Base-by-base conservation (phyloP, 2,888 invertebrate genomes). In the Apamea monoglypha region DNA sequence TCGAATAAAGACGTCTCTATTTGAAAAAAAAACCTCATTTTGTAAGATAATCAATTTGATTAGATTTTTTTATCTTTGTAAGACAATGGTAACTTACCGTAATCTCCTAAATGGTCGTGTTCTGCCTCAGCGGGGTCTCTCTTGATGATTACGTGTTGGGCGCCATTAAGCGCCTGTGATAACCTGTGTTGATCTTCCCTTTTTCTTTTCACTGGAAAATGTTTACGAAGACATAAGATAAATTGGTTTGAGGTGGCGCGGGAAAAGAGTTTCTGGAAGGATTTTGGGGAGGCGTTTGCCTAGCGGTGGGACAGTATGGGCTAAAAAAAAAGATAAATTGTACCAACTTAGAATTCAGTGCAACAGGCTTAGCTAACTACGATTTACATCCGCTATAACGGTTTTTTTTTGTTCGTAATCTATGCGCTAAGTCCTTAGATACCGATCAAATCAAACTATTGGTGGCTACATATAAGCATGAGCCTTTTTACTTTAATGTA, bases 61-160 rank as follows among this genome's bases (percentile, higher is more conserved):
- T 78, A 36, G 5, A 47, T 29, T 0, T 25, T 32, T 32, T 32
- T 44, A 6, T 47, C 5, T 6, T 50, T 18, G 0, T 16, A 16
- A 29, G 16, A 56, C 16, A 61, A 29, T 64, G 4, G 0, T 18
- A 16, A 90, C 98, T 97, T 95, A 99, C 99, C 98, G 94, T 98
- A 99, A 96, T 99, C 99, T 92, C 98, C 98, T 87, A 97, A 96
- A 91, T 98, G 98, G 90, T 98, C 98, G 0, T 96, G 95, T 14
- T 97, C 94, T 5, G 95, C 93, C 18, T 97, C 94, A 2, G 94
- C 93, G 21, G 95, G 95, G 81, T 97, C 97, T 90, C 98, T 97
- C 93, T 98, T 98, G 95, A 98, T 99, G 89, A 99, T 98, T 82
- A 99, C 97, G 93, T 99, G 99, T 86, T 98, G 98, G 74, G 97